A percentile compares a stretch with the other conserved stretches of the same genome.
phyloP scores from a whole-genome alignment of 1,140 invertebrate species.

The Heliconius hewitsoni region DNA sequence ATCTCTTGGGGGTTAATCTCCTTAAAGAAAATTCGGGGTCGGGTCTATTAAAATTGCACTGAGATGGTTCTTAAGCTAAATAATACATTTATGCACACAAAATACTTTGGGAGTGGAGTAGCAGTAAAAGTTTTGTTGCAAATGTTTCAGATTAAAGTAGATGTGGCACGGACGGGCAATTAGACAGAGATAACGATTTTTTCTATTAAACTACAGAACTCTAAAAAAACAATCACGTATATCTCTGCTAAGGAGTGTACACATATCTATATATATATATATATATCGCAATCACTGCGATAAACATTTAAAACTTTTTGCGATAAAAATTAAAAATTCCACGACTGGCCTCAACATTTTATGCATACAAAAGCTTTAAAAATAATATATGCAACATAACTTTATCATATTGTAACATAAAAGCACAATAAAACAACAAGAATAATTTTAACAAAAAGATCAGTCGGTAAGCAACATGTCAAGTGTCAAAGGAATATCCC shows the following conservation, averaged over 20 bases:
- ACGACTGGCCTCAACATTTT: too few relatives aligned
- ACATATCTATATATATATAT: too few relatives aligned
- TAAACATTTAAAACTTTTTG: too few relatives aligned
- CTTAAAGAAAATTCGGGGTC: constrained; percentile 40
- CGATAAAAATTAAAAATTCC: too few relatives aligned
- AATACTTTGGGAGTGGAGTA: not conserved
- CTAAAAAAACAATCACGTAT: too few relatives aligned
- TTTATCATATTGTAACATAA: not conserved
- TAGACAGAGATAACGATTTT: too few relatives aligned
- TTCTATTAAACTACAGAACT: too few relatives aligned
- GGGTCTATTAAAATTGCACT: constrained; percentile 39
- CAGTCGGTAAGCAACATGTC: constrained; percentile 31
- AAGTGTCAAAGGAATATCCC: constrained; percentile 46
- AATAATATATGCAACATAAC: not conserved
- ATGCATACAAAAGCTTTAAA: not conserved
- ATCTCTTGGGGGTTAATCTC: constrained; percentile 46
- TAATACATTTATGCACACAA: not conserved
- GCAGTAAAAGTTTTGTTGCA: not conserved
- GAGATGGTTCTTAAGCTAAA: constrained; percentile 18
- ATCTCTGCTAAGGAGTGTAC: too few relatives aligned
- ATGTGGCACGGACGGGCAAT: too few relatives aligned
- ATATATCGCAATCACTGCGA: too few relatives aligned
- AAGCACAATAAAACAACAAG: not conserved
- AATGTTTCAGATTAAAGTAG: too few relatives aligned
- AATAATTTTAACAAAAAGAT: constrained; percentile 16